Percentiles rank a stretch among this genome's conserved stretches.
Evolutionary conservation across 2,113 vertebrate genomes (phyloP).

Genomic region (Carassius auratus): DNA sequence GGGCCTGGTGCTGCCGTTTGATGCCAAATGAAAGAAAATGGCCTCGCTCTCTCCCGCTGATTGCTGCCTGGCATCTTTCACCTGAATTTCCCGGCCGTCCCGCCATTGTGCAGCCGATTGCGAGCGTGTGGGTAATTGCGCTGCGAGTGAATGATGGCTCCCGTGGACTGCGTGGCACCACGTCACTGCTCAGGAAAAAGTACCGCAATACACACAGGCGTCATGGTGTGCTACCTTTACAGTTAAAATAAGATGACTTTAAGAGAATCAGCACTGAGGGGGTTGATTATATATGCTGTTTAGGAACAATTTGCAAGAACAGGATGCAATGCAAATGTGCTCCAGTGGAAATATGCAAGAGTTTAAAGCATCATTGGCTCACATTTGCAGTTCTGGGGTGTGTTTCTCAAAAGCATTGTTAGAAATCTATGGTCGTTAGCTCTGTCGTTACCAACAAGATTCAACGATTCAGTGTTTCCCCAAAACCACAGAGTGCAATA

Average conservation of each 20-base stretch:
- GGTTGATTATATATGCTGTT: neutral
- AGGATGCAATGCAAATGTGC: neutral
- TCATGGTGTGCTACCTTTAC: neutral
- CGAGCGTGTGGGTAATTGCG: constrained; percentile 83
- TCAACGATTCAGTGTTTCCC: no score
- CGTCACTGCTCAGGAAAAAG: constrained; percentile 38
- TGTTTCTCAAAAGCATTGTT: no score
- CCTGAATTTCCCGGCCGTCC: constrained; percentile 81
- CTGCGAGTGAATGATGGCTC: constrained; percentile 79
- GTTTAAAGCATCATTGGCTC: neutral
- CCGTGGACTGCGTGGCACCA: constrained; percentile 21
- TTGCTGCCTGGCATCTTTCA: constrained; percentile 84
- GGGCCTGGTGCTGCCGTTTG: constrained; percentile 83
- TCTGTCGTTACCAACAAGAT: no score
- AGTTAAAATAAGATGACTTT: neutral
- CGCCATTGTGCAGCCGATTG: constrained; percentile 82
- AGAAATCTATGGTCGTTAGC: no score
- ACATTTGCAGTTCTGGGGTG: neutral
- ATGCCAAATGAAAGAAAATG: constrained; percentile 85
- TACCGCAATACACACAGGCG: constrained; percentile 1
- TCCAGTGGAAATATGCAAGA: neutral
- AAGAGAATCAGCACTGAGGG: neutral
- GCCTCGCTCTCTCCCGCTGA: constrained; percentile 85
- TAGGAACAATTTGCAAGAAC: neutral
- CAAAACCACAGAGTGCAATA: no score